phyloP scores from a whole-genome alignment of 2,113 vertebrate genomes.

The Rhodinocichla rosea region DNA sequence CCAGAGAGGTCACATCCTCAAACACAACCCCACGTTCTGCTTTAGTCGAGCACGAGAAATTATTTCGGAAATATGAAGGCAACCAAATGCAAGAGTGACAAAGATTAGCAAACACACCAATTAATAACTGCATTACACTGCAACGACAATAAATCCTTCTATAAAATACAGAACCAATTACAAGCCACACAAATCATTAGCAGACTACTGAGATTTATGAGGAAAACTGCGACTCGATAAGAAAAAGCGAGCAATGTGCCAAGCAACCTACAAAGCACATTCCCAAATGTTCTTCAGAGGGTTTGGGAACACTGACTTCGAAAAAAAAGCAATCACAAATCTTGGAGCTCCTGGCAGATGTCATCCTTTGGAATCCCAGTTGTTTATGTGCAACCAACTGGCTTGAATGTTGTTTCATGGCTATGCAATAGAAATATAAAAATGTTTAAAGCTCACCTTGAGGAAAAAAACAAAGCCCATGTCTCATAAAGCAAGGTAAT shows the following conservation, averaged over 20 bases:
- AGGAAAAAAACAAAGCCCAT: neutral
- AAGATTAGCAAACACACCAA: neutral
- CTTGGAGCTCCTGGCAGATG: neutral
- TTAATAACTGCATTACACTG: neutral
- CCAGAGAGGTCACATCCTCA: neutral
- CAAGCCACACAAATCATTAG: neutral
- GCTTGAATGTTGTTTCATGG: neutral
- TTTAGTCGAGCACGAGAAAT: neutral
- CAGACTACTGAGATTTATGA: neutral
- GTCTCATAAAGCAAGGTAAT: neutral
- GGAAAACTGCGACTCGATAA: neutral
- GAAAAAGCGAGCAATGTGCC: neutral
- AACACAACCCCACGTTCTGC: neutral
- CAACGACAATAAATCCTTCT: neutral
- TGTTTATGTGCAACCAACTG: neutral
- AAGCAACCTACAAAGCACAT: neutral
- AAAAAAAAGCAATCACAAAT: neutral
- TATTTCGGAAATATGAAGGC: neutral
- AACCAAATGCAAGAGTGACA: neutral
- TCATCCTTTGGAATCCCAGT: neutral
- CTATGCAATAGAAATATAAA: neutral
- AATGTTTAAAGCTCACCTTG: neutral
- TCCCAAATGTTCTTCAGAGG: neutral
- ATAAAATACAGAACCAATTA: neutral
- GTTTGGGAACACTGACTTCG: neutral